Evolutionary conservation across 2,797 vertebrate genomes (phyloP), one percentile per base, ranked within the genome.

Genomic region (Oceanodroma leucorhoa): DNA sequence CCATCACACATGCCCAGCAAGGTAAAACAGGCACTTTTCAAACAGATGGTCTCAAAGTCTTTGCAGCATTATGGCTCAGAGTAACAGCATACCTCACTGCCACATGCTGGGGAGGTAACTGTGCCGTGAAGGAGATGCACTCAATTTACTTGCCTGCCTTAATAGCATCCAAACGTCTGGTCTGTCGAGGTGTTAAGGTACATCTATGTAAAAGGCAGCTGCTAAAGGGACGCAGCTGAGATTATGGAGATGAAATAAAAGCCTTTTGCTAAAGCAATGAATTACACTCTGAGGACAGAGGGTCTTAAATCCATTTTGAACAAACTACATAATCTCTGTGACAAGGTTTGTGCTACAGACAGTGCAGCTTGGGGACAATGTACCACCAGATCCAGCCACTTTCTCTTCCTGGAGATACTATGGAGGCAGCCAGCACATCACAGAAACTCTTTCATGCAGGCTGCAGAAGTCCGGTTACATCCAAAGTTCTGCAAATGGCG

Each of bases 1-100:
- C 87, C 29, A 50, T 54, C 58, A 67, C 75, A 89, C 69, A 75
- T 48, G 61, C 18, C 71, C 62, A 40, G 80, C 26, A 79, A 83
- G 51, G 58, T 67, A 76, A 79, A 83, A 22, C 38, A 76, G 50
- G 45, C 29, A 29, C 54, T 95, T 93, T 65, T 88, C 79, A 66
- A 93, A 64, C 86, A 96, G 94, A 88, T 86, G 86, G 66, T 88
- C 66, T 86, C 55, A 6, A 79, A 80, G 64, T 41, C 66, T 67
- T 89, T 57, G 46, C 34, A 87, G 78, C 54, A 30, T 78, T 69
- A 41, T 14, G 32, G 54, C 65, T 80, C 18, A 3, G 48, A 73
- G 75, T 6, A 78, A 71, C 51, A 90, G 71, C 67, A 40, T 3
- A 50, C 57, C 82, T 94, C 84, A 51, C 24, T 57, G 84, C 76